phyloP scores from a whole-genome alignment of 2,888 invertebrate species.

The Dicranocentrus wangi region DNA sequence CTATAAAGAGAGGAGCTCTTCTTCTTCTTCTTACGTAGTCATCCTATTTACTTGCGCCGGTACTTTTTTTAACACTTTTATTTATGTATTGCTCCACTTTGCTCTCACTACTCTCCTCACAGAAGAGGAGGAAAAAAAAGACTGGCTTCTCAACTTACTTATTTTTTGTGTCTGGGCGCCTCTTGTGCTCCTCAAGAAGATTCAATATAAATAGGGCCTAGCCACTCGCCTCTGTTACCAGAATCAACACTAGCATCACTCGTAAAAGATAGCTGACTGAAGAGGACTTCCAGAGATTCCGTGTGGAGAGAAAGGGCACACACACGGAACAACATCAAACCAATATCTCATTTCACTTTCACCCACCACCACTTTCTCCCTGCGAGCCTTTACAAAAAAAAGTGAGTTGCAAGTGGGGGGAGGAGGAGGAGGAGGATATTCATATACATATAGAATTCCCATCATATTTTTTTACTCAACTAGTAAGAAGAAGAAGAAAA shows the following conservation, averaged over 20 bases:
- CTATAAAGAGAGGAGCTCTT: not conserved
- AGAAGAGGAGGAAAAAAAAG: too few species aligned
- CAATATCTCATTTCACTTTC: slow-evolving; percentile 52
- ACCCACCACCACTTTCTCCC: slow-evolving; percentile 1
- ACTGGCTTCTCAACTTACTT: slow-evolving; percentile 26
- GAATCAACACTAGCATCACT: slow-evolving; percentile 41
- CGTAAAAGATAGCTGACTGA: slow-evolving; percentile 32
- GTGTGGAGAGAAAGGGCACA: not conserved
- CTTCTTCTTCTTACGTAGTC: slow-evolving; percentile 1
- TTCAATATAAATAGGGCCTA: slow-evolving; percentile 43
- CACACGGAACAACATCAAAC: slow-evolving; percentile 37
- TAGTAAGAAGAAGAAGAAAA: too few species aligned
- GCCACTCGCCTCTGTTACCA: slow-evolving; percentile 18
- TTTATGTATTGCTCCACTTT: slow-evolving; percentile 52
- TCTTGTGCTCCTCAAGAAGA: slow-evolving; percentile 27
- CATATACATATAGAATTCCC: too few species aligned
- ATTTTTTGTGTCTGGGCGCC: slow-evolving; percentile 5
- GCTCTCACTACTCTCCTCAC: slow-evolving; percentile 3
- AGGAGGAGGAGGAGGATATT: not conserved
- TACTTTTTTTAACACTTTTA: slow-evolving; percentile 46
- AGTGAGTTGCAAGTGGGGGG: slow-evolving; percentile 26
- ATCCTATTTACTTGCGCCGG: slow-evolving; percentile 16
- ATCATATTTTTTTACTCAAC: too few species aligned
- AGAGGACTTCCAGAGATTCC: slow-evolving; percentile 16
- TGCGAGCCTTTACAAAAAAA: too few species aligned